These are phyloP conservation scores for Crenuchus spilurus DNA, from an alignment of 2,797 vertebrate genomes.

Conservation along the genomic window DNA sequence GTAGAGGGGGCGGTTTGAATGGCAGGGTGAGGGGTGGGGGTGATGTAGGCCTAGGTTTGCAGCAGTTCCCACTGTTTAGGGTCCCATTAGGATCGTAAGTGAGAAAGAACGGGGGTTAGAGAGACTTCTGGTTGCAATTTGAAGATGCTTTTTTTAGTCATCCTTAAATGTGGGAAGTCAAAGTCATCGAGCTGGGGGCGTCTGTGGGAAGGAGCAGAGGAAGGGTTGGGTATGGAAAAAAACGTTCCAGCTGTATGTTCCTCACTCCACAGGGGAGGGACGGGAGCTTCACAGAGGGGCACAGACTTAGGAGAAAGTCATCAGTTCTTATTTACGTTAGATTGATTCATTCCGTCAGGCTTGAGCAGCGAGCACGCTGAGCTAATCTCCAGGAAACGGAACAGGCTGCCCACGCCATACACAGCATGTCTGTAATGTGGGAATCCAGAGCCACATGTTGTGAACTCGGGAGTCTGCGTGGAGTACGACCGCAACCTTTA, in stretches of 20 bases:
- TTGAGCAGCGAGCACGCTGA: constrained; percentile 65
- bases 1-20: constrained; percentile 20
- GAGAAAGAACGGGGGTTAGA: constrained; percentile 59
- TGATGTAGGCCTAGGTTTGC: not conserved
- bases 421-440: constrained; percentile 76
- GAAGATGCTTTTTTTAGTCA: constrained; percentile 81
- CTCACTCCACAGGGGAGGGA: constrained; percentile 64
- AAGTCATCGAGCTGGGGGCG: constrained; percentile 71
- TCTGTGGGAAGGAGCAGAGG: constrained; percentile 74
- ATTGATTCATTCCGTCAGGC: constrained; percentile 75
- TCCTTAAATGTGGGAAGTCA: constrained; percentile 85
- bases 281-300: constrained; percentile 59
- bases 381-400: constrained; percentile 79
- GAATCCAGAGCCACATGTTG: constrained; percentile 72
- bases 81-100: constrained; percentile 62
- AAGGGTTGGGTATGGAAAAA: constrained; percentile 67
- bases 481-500: constrained; percentile 67
- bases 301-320: constrained; percentile 72
- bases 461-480: constrained; percentile 66
- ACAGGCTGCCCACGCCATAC: constrained; percentile 74
- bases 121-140: constrained; percentile 84
- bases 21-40: not conserved
- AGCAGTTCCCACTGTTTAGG: constrained; percentile 64
- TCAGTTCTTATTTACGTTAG: constrained; percentile 76
- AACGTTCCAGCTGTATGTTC: constrained; percentile 73